These are phyloP conservation scores for Dendrocopos noguchii DNA, from an alignment of 2,113 vertebrate genomes.

Conservation along the genomic window DNA sequence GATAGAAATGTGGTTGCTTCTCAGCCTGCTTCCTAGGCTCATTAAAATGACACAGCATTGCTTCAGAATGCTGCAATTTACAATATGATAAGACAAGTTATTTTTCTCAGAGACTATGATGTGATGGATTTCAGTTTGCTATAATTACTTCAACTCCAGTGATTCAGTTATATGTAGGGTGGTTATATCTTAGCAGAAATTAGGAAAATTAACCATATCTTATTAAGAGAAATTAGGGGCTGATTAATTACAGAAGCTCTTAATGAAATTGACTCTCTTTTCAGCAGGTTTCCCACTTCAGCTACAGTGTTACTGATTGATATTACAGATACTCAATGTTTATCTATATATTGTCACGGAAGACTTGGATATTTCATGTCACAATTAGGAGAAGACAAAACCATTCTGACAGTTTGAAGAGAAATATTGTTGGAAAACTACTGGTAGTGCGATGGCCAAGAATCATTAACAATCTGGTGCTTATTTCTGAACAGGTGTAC, in stretches of 20 bases:
- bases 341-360: neutral
- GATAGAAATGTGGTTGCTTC: neutral
- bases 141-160: neutral
- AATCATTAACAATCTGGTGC: conserved; percentile 74
- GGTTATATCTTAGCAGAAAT: neutral
- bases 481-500: conserved; percentile 72
- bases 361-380: neutral
- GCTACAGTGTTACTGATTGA: neutral
- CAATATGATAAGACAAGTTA: neutral
- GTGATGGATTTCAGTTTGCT: neutral
- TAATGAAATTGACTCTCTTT: neutral
- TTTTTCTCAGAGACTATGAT: neutral
- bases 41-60: neutral
- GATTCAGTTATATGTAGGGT: neutral
- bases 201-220: neutral
- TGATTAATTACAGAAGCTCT: neutral
- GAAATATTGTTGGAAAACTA: conserved; percentile 66
- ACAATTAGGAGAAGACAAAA: conserved; percentile 54
- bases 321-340: neutral
- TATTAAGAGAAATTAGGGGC: neutral
- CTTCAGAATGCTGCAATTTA: neutral
- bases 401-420: conserved; percentile 43
- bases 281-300: neutral
- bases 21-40: neutral
- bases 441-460: conserved; percentile 24